Base-by-base conservation (phyloP, 2,888 invertebrate genomes). In the Phymatocera aterrima region DNA sequence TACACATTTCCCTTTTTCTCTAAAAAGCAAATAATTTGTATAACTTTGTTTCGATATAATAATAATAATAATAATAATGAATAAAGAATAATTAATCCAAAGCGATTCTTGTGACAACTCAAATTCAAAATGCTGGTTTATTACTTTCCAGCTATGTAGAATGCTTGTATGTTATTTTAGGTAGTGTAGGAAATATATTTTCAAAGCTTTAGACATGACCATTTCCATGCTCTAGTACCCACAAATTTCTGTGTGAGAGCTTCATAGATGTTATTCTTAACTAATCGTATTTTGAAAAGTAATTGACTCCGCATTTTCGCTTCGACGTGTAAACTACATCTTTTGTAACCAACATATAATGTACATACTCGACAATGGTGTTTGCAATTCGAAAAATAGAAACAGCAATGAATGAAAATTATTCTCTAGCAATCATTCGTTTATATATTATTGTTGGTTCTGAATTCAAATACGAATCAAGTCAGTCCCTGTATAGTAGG, bases 21-120 rank as follows among this genome's bases (percentile, higher is more conserved):
- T 68, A 43, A 68, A 21, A 46, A 68, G 28, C 68, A 8, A 68
- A 68, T 40, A 46, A 68, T 46, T 68, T 68, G 68, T 68, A 46
- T 68, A 31, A 43, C 28, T 68, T 21, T 68, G 37, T 64, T 37
- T 64, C 24, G 46, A 28, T 43, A 46, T 43, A 68, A 68, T 24
- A 54, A n/a, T n/a, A 72, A 72, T 51, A 51, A n/a, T n/a, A n/a
- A n/a, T n/a, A n/a, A n/a, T n/a, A n/a, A n/a, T n/a, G n/a, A n/a
- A n/a, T n/a, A n/a, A n/a, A n/a, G n/a, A 72, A 72, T 28, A 54
- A 34, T 31, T 72, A 51, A 21, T 72, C 54, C 12, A 51, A 48
- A 72, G 54, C 21, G 31, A 34, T 51, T 34, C 31, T 72, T 72
- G 51, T 51, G 31, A 18, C 51, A 51, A n/a, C 31, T 72, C 18